Conservation (phyloP, 2,113 vertebrate genomes). For the Xiphophorus maculatus region DNA sequence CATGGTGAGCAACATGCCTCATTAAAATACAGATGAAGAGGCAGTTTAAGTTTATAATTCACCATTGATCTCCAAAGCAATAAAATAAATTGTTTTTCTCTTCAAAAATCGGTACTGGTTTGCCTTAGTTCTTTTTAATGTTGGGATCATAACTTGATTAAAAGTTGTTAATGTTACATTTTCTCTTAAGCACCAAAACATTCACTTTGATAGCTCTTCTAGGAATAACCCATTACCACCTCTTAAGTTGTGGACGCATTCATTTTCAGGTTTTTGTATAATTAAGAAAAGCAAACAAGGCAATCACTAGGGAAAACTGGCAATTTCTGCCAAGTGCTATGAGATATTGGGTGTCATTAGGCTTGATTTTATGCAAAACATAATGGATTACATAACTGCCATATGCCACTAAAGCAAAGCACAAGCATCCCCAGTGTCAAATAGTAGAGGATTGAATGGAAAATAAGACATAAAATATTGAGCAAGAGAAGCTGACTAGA, state of each 20-base stretch:
- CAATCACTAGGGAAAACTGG: slow-evolving; percentile 18
- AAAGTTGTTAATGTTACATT: slow-evolving; percentile 37
- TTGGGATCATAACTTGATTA: slow-evolving; percentile 33
- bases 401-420: slow-evolving; percentile 25
- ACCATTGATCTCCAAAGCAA: slow-evolving; percentile 31
- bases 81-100: slow-evolving; percentile 40
- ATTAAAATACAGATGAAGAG: slow-evolving; percentile 62
- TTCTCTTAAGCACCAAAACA: slow-evolving; percentile 20
- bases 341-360: slow-evolving; percentile 25
- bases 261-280: slow-evolving; percentile 36
- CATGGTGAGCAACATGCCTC: slow-evolving; percentile 48
- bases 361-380: slow-evolving; percentile 46
- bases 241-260: slow-evolving; percentile 20
- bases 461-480: not conserved
- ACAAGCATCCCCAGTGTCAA: not conserved
- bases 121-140: slow-evolving; percentile 15
- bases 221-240: slow-evolving; percentile 32
- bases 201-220: slow-evolving; percentile 33
- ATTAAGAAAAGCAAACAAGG: slow-evolving; percentile 49
- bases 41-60: slow-evolving; percentile 53
- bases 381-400: slow-evolving; percentile 50
- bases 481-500: not conserved
- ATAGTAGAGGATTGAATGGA: not conserved
- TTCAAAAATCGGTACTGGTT: slow-evolving; percentile 22
- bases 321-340: slow-evolving; percentile 11